These are phyloP conservation scores for Diadumene lineata DNA, from an alignment of 92 coral and sea anemone genomes.

Conservation along the genomic window DNA sequence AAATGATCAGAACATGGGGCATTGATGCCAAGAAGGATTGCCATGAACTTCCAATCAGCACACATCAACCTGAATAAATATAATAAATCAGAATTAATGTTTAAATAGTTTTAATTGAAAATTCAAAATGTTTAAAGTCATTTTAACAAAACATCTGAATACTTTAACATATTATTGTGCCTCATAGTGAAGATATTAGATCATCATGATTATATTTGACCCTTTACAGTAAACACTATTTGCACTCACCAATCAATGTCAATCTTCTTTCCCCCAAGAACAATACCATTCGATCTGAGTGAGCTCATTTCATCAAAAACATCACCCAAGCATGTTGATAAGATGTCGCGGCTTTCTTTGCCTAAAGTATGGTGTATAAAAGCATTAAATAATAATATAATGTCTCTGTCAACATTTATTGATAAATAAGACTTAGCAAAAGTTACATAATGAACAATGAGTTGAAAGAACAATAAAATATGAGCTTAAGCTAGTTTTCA, in stretches of 20 bases:
- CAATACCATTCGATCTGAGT: conserved; percentile 1
- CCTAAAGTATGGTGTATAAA: background rate
- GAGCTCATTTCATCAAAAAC: conserved; percentile 3
- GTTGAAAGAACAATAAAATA: too few relatives aligned
- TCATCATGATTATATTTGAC: too few relatives aligned
- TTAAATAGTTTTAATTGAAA: too few relatives aligned
- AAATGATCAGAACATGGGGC: conserved; percentile 28
- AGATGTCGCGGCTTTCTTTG: conserved; percentile 2
- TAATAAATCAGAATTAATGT: too few relatives aligned
- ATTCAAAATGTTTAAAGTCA: too few relatives aligned
- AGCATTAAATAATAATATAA: too few relatives aligned
- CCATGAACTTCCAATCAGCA: conserved; percentile 40
- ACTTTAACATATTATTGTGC: too few relatives aligned
- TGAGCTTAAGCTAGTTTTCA: background rate
- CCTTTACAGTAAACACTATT: too few relatives aligned
- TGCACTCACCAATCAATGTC: conserved; percentile 11
- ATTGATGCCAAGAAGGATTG: conserved; percentile 28
- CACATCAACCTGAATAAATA: conserved; percentile 23
- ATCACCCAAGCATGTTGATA: background rate
- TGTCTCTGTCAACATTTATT: too few relatives aligned
- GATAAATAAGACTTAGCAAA: background rate
- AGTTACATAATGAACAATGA: too few relatives aligned
- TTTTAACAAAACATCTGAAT: too few relatives aligned
- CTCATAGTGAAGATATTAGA: too few relatives aligned
- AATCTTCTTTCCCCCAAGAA: background rate